Base-by-base conservation (phyloP, 2,888 invertebrate species). In the Phyllotreta cruciferae region DNA sequence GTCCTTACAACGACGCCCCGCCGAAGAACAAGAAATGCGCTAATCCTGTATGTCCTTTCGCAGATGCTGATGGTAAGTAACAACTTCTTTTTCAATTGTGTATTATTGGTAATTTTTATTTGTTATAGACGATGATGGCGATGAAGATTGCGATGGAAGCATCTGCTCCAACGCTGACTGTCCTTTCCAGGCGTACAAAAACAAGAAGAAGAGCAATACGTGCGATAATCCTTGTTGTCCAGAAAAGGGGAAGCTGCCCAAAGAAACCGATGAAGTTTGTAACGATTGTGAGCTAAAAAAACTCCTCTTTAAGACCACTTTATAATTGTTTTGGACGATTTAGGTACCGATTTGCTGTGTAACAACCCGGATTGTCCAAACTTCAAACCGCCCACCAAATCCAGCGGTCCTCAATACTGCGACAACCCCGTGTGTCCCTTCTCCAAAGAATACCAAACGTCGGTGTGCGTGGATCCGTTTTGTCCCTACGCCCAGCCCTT, bases 101-200 rank as follows among this genome's bases (percentile, higher is more conserved):
- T 39, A 9, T 39, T 5, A 39, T n/a, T 5, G 4, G 10, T n/a
- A 41, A 44, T 44, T 44, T n/a, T 6, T 1, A 44, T 44, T 13
- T 1, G 1, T 47, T 47, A 1, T 10, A 47, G 47, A 14, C 34
- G 47, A 9, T 7, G 47, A 9, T 6, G 37, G 14, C 9, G 52
- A 11, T 11, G 52, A 52, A n/a, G 35, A 52, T 11, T 53, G 47
- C n/a, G 52, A 60, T 63, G 38, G 14, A 6, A 60, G 52, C 34
- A 24, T 65, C n/a, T 76, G 76, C 57, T 69, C 64, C 8, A 66
- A 70, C 42, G 71, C 76, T 6, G 66, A 72, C 24, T 74, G 75
- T 55, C 75, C 74, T 1, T 71, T 66, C 42, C 64, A 47, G 55
- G 7, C 52, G 13, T 13, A 9, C 9, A 57, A 60, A 37, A 55